Conservation (phyloP, 2,888 invertebrate genomes). For the Catocala sponsa region DNA sequence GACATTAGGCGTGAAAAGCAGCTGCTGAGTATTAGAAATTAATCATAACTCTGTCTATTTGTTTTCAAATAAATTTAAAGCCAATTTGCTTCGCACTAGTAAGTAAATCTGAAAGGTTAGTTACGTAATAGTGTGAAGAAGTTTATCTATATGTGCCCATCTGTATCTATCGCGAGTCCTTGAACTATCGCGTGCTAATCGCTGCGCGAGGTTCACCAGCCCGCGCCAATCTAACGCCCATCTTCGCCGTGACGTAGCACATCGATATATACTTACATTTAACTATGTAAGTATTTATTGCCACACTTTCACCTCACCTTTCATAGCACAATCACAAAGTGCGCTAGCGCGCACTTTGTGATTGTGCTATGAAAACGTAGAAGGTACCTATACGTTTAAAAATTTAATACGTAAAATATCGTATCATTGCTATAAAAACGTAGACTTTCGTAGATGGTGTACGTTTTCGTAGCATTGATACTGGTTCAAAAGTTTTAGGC, state of each 20-base stretch:
- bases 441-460: slow-evolving; percentile 2
- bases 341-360: neutral
- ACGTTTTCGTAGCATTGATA: slow-evolving; percentile 9
- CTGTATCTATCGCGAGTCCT: slow-evolving; percentile 62
- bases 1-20: no score
- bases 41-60: no score
- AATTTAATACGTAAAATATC: no score
- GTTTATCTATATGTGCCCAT: slow-evolving; percentile 45
- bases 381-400: neutral
- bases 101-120: slow-evolving; percentile 42
- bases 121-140: slow-evolving; percentile 55
- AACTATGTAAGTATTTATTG: slow-evolving; percentile 29
- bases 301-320: slow-evolving; percentile 51
- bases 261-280: slow-evolving; percentile 19
- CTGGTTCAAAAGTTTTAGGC: no score
- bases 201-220: slow-evolving; percentile 52
- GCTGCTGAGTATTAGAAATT: no score
- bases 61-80: no score
- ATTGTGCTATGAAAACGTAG: slow-evolving; percentile 7
- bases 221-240: slow-evolving; percentile 48
- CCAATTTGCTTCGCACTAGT: no score
- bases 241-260: slow-evolving; percentile 49
- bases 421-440: no score
- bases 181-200: slow-evolving; percentile 81
- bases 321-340: no score